phyloP scores from a whole-genome alignment of 2,888 invertebrate species.

The Cryptophagus acutangulus region DNA sequence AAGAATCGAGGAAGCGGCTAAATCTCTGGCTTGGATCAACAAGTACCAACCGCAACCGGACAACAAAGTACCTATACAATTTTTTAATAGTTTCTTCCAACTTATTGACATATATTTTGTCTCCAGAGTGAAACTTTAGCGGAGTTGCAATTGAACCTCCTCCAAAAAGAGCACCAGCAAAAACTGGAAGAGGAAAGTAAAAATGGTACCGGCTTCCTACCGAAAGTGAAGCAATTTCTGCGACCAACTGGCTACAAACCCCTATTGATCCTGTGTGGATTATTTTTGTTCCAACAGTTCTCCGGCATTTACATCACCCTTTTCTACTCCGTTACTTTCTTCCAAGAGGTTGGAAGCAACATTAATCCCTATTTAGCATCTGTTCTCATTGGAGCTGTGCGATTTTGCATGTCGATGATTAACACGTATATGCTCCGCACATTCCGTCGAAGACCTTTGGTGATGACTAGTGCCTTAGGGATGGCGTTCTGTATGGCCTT shows the following conservation, averaged over 20 bases:
- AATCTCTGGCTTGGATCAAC: conserved; percentile 51
- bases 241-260: conserved; percentile 59
- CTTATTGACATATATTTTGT: conserved; percentile 9
- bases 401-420: conserved; percentile 55
- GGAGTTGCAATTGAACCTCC: conserved; percentile 50
- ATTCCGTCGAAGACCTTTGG: conserved; percentile 52
- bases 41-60: conserved; percentile 48
- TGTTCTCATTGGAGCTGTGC: conserved; percentile 54
- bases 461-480: conserved; percentile 52
- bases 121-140: conserved; percentile 47
- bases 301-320: conserved; percentile 59
- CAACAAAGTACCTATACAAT: conserved; percentile 38
- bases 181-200: conserved; percentile 43
- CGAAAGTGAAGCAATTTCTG: conserved; percentile 47
- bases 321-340: conserved; percentile 58
- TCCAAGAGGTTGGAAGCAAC: conserved; percentile 52
- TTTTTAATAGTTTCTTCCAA: neutral
- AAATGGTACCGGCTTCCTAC: conserved; percentile 38
- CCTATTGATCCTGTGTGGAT: conserved; percentile 50
- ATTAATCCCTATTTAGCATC: conserved; percentile 54
- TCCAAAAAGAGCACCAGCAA: conserved; percentile 53
- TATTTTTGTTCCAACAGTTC: conserved; percentile 58
- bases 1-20: conserved; percentile 52
- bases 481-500: conserved; percentile 55
- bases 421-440: conserved; percentile 54